A percentile compares a stretch with the other conserved stretches of the same genome.
Conservation (phyloP, 1,140 invertebrate species). For the Aphelenchoides besseyi region DNA sequence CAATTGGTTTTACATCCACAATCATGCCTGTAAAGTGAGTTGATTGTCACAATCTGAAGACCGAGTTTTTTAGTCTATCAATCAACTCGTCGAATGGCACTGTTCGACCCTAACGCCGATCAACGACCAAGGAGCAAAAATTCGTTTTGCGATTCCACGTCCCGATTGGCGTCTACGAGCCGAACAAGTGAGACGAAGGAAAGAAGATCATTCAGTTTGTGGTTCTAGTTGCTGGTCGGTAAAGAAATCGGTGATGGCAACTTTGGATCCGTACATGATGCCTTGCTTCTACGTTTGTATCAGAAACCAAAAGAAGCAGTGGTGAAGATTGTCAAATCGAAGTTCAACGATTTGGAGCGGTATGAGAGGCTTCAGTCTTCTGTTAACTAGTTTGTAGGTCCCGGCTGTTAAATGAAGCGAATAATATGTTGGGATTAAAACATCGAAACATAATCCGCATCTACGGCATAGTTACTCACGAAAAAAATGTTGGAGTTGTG, state of each 20-base stretch:
- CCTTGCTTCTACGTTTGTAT: conserved; percentile 7
- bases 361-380: background rate
- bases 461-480: conserved; percentile 35
- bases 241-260: conserved; percentile 30
- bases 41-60: background rate
- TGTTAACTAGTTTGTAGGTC: conserved; percentile 2
- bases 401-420: conserved; percentile 30
- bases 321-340: conserved; percentile 28
- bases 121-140: background rate
- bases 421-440: conserved; percentile 34
- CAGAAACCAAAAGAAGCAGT: conserved; percentile 14
- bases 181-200: conserved; percentile 4
- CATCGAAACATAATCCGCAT: conserved; percentile 34
- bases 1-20: conserved; percentile 7
- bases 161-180: background rate
- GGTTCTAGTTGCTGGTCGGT: conserved; percentile 20
- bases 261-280: conserved; percentile 28
- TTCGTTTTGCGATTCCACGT: background rate
- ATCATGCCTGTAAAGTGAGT: background rate
- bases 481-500: conserved; percentile 23
- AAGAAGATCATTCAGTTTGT: conserved; percentile 15
- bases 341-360: background rate
- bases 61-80: conserved; percentile 2
- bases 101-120: conserved; percentile 9
- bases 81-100: conserved; percentile 10